Evolutionary conservation across 2,113 vertebrate species (phyloP).

Genomic region (Tupaia chinensis): DNA sequence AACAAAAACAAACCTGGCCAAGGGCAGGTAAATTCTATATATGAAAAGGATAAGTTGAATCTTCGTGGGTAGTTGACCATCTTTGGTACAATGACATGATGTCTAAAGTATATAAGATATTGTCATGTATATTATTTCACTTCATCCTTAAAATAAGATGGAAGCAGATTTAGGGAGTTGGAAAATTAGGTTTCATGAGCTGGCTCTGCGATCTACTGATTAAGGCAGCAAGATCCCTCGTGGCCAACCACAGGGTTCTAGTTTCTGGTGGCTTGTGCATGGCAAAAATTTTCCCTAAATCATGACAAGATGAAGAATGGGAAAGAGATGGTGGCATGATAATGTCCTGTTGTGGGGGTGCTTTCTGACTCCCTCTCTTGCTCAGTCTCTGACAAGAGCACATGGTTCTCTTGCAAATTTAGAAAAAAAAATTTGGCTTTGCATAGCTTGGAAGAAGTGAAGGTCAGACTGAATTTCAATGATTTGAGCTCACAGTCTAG

Average conservation of each 20-base stretch:
- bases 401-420: no score
- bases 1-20: no score
- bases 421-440: background rate
- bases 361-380: no score
- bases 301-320: no score
- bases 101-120: background rate
- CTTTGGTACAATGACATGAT: background rate
- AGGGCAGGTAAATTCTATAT: background rate
- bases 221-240: no score
- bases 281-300: no score
- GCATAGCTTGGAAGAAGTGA: background rate
- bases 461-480: background rate
- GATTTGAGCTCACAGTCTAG: background rate
- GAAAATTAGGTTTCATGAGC: background rate
- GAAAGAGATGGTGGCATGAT: no score
- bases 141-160: background rate
- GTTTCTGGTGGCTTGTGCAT: no score
- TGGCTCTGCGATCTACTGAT: no score
- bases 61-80: background rate
- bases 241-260: no score
- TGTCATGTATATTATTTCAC: background rate
- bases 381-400: no score
- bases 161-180: background rate
- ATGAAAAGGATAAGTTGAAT: background rate
- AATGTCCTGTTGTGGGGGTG: no score